Evolutionary conservation across 2,888 invertebrate species (phyloP).

Genomic region (Dorcus parallelipipedus): DNA sequence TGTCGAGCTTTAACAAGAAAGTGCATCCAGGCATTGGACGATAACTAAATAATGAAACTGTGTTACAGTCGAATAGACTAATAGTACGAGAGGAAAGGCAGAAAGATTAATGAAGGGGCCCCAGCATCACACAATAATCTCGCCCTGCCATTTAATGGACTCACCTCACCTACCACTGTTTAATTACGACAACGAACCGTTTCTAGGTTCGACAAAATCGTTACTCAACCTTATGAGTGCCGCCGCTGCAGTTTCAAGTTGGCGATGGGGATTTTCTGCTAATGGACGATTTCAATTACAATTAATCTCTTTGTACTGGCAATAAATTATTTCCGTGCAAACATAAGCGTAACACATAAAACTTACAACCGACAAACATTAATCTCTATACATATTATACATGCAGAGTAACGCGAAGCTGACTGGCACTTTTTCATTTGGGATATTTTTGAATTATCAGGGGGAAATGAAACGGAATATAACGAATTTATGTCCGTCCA

Average conservation of each 20-base stretch:
- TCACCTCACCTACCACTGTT: constrained; percentile 30
- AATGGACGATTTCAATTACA: not conserved
- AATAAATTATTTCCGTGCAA: not conserved
- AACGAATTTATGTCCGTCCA: too few species aligned
- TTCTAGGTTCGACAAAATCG: constrained; percentile 11
- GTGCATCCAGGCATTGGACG: too few species aligned
- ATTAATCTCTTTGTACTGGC: not conserved
- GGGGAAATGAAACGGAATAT: too few species aligned
- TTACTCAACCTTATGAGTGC: constrained; percentile 9
- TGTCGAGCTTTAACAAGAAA: too few species aligned
- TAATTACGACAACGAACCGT: constrained; percentile 29
- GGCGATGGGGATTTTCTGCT: not conserved
- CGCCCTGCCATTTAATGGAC: constrained; percentile 36
- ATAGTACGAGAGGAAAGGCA: constrained; percentile 9
- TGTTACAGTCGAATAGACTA: too few species aligned
- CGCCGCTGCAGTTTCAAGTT: not conserved
- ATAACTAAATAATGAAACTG: too few species aligned
- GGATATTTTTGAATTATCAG: too few species aligned
- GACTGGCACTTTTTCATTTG: too few species aligned
- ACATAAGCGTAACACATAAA: too few species aligned
- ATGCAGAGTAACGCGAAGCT: too few species aligned
- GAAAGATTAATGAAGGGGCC: constrained; percentile 35
- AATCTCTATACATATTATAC: too few species aligned
- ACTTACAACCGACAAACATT: too few species aligned
- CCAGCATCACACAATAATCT: constrained; percentile 35